phyloP scores from a whole-genome alignment of 2,888 invertebrate species.

The Troides aeacus region DNA sequence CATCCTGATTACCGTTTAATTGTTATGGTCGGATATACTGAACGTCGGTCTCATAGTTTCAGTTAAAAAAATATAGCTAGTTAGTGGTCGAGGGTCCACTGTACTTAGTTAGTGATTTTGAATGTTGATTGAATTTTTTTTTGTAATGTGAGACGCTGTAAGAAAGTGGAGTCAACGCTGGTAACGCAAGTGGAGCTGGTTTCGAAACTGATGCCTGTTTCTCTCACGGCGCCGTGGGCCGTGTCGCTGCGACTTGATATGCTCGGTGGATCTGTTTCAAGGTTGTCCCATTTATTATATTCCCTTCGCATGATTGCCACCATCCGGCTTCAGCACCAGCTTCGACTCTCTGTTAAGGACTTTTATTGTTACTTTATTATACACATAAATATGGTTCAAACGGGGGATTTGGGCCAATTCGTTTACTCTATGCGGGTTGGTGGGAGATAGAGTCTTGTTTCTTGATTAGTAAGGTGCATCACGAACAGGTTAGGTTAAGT shows the following conservation, averaged over 20 bases:
- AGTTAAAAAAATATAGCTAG: background rate
- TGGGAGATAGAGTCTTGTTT: too few relatives aligned
- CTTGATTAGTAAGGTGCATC: too few relatives aligned
- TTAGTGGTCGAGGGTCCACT: background rate
- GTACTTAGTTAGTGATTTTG: background rate
- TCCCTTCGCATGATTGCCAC: background rate
- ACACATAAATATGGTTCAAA: too few relatives aligned
- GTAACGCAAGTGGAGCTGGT: constrained; percentile 2
- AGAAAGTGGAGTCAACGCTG: constrained; percentile 6
- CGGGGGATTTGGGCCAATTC: too few relatives aligned
- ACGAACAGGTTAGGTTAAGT: too few relatives aligned
- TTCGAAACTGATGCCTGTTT: constrained; percentile 3
- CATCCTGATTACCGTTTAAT: too few relatives aligned
- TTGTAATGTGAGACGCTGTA: constrained; percentile 3
- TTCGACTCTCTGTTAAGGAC: too few relatives aligned
- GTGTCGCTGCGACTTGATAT: constrained; percentile 10
- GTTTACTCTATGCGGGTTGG: too few relatives aligned
- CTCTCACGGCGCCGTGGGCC: constrained; percentile 5
- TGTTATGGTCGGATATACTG: too few relatives aligned
- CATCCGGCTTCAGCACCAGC: background rate
- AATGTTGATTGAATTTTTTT: constrained; percentile 12
- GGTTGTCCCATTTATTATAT: background rate
- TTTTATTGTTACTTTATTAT: too few relatives aligned
- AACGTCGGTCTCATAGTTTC: background rate
- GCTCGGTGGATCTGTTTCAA: background rate